Conservation (phyloP, 2,888 invertebrate genomes). For the Tachystola acroxantha region DNA sequence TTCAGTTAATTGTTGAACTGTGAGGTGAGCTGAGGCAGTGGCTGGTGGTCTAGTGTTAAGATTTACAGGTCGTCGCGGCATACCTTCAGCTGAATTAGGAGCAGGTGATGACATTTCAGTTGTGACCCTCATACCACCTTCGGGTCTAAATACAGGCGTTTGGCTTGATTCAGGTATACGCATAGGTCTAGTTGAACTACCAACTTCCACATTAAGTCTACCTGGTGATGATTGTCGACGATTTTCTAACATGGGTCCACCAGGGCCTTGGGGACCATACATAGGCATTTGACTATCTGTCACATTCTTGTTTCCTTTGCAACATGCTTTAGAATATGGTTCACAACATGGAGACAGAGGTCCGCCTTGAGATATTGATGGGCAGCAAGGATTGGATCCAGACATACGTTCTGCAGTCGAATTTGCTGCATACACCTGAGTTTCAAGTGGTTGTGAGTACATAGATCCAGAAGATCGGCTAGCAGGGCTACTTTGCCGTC, state of each 20-base stretch:
- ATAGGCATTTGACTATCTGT: constrained; percentile 4
- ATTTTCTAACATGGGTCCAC: constrained; percentile 1
- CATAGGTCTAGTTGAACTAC: not conserved
- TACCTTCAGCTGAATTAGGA: no score
- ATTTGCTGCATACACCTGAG: no score
- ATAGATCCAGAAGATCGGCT: not conserved
- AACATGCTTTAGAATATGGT: not conserved
- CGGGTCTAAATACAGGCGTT: not conserved
- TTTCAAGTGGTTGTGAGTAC: no score
- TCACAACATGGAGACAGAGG: not conserved
- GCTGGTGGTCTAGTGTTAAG: not conserved
- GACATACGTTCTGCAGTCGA: no score
- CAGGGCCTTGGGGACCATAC: constrained; percentile 1
- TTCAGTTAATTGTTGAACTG: constrained; percentile 28
- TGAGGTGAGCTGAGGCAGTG: not conserved
- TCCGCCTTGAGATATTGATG: not conserved
- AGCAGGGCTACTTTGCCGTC: not conserved
- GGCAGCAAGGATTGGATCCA: no score
- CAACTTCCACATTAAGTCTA: not conserved
- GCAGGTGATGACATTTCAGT: not conserved
- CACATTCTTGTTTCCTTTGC: not conserved
- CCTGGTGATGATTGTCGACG: not conserved
- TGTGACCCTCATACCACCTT: no score
- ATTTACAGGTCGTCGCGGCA: not conserved
- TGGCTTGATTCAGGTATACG: not conserved